These are phyloP conservation scores for Falco novaeseelandiae DNA, from an alignment of 2,797 vertebrate genomes.

Conservation along the genomic window DNA sequence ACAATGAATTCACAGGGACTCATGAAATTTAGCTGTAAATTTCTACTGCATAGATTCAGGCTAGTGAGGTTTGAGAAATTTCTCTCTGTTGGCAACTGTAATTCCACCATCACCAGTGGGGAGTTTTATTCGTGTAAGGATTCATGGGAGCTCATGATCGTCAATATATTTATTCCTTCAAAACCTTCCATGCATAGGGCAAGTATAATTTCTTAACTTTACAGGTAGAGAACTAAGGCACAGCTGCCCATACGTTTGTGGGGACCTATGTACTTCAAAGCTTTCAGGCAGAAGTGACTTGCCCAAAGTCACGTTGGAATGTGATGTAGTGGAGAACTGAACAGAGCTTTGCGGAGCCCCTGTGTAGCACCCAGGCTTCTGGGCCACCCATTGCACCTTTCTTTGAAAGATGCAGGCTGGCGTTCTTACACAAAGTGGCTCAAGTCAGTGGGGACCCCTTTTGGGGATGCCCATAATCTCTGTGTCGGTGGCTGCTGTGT, in stretches of 20 bases:
- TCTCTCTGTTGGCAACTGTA: not conserved
- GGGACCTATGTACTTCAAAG: not conserved
- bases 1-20: not conserved
- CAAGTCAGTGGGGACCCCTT: not conserved
- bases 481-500: not conserved
- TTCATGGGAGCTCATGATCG: not conserved
- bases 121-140: not conserved
- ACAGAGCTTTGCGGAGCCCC: not conserved
- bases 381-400: not conserved
- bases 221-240: not conserved
- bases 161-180: not conserved
- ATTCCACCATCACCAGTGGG: not conserved
- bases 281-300: not conserved
- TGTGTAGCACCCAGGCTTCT: not conserved
- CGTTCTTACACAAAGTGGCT: not conserved
- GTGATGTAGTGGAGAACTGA: not conserved
- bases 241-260: rapidly evolving
- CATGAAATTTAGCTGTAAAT: rapidly evolving
- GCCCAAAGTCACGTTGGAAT: not conserved
- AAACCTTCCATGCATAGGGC: not conserved
- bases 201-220: not conserved
- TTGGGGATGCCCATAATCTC: rapidly evolving
- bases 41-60: not conserved
- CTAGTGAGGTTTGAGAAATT: not conserved
- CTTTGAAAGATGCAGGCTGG: not conserved